Percentiles rank a stretch among this genome's conserved stretches.
phyloP scores from a whole-genome alignment of 2,113 vertebrate species.

The Notarius quadriscutis region DNA sequence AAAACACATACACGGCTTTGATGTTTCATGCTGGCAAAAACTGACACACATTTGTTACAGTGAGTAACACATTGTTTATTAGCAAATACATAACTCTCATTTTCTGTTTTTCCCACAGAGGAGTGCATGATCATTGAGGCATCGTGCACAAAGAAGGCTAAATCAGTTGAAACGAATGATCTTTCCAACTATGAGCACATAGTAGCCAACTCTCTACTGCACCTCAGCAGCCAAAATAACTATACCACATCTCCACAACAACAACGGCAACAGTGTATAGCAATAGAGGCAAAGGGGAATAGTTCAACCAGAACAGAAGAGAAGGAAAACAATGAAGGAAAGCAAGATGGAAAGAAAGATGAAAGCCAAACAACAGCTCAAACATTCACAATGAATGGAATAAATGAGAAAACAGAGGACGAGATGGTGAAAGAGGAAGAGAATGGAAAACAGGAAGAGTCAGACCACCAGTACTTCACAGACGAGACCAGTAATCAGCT shows the following conservation, averaged over 20 bases:
- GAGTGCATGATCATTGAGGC: constrained; percentile 71
- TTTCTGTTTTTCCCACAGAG: constrained; percentile 59
- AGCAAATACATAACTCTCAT: not conserved
- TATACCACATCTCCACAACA: constrained; percentile 33
- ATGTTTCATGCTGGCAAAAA: not conserved
- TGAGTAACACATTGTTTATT: not conserved
- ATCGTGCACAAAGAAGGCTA: constrained; percentile 48
- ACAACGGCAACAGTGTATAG: constrained; percentile 46
- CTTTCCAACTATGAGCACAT: constrained; percentile 81
- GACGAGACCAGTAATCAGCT: constrained; percentile 51
- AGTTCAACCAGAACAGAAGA: constrained; percentile 45
- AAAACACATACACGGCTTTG: not conserved
- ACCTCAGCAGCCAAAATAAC: constrained; percentile 79
- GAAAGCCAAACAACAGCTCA: constrained; percentile 30
- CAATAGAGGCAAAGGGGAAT: constrained; percentile 58
- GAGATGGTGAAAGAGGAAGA: constrained; percentile 66
- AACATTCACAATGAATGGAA: constrained; percentile 56
- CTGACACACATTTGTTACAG: not conserved
- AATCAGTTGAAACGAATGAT: constrained; percentile 62
- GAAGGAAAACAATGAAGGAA: constrained; percentile 62
- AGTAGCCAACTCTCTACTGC: constrained; percentile 86
- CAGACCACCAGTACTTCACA: constrained; percentile 53
- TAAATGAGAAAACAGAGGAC: constrained; percentile 58
- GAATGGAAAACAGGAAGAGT: constrained; percentile 52
- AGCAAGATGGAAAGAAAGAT: constrained; percentile 43